Evolutionary conservation across 2,113 vertebrate species (phyloP), one percentile per base, ranked within the genome.

Genomic region (Channa maculata): DNA sequence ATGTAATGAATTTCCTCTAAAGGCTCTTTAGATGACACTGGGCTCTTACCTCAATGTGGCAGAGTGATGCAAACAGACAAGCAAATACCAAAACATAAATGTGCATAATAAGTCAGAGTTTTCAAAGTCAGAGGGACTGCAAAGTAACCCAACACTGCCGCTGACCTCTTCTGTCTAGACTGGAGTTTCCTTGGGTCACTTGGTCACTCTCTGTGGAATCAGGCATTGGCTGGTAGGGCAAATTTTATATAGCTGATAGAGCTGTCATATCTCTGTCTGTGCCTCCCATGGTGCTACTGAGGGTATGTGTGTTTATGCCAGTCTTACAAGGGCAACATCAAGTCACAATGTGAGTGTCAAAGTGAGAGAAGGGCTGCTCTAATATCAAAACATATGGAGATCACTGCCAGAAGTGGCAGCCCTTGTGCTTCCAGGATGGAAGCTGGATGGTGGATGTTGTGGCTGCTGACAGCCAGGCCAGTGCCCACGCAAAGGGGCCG

Each of bases 301-400:
- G 89, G 82, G 80, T 77, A 76, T 66, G 77, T 60, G 65, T 77
- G 81, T 84, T 80, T 83, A 80, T 91, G 87, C 86, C 82, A 91
- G 70, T 80, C 80, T 83, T 85, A 82, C 70, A 82, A 82, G 87
- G 85, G 83, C 80, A 90, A 71, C 75, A 81, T 74, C 52, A 63
- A 79, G 57, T 54, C 76, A 45, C 60, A 65, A 70, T 66, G 59
- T 79, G 68, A 82, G 65, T 82, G 83, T 82, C 82, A 80, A 54
- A 75, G 76, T 79, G 39, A 81, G 64, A 79, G 77, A 78, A 65
- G 43, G 48, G 65, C 70, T 66, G 50, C 64, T 71, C 71, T 75
- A 49, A 77, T 78, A 87, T 80, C 65, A 53, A 72, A 83, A 86
- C 58, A 75, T 78, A 84, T 70, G 77, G 44, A 83, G 67, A 85